Conservation (phyloP, 2,797 vertebrate species). For the Nyctibius grandis region DNA sequence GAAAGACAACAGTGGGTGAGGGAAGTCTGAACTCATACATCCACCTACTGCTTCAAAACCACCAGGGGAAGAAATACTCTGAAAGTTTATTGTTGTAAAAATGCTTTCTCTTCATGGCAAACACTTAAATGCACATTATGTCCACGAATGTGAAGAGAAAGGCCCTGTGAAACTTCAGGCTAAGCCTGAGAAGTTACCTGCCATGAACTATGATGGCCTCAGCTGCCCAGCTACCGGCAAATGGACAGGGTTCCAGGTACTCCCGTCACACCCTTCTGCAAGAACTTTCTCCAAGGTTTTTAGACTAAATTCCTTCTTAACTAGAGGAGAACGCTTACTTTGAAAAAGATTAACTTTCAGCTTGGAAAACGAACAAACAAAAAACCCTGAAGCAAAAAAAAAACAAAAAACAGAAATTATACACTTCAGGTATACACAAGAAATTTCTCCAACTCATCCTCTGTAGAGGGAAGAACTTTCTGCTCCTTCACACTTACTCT, state of each 20-base stretch:
- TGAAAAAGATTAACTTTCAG: neutral
- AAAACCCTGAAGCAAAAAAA: neutral
- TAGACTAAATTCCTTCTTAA: neutral
- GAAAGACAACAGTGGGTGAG: neutral
- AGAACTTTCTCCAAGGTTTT: neutral
- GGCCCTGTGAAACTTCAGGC: neutral
- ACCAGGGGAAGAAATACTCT: neutral
- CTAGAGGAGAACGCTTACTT: neutral
- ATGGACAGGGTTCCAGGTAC: neutral
- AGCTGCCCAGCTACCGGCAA: neutral
- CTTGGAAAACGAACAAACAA: neutral
- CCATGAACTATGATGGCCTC: neutral
- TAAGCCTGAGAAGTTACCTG: neutral
- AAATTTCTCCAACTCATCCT: neutral
- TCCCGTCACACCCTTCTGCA: neutral
- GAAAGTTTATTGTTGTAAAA: neutral
- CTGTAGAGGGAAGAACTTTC: neutral
- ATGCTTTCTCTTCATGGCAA: neutral
- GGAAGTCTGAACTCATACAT: neutral
- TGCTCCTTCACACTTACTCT: neutral
- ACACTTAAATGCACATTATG: neutral
- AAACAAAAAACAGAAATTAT: neutral
- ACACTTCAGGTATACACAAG: neutral
- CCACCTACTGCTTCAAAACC: neutral
- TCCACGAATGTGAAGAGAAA: neutral